Base-by-base conservation (phyloP, 2,888 invertebrate genomes). In the Apodemia duryi region DNA sequence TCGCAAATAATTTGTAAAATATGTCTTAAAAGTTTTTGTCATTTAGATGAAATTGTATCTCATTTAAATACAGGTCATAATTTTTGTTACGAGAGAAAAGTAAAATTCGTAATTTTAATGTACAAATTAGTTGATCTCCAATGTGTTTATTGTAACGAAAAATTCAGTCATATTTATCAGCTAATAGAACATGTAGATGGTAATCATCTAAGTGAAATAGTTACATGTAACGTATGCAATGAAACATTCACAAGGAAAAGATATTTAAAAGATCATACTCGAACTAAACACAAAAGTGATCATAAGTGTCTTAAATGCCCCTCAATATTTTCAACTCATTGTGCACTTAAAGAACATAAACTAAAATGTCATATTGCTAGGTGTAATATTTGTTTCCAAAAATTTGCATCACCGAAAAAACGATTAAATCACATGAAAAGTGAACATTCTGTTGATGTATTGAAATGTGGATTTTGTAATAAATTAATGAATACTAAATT, bases 381-480 rank as follows among this genome's bases (percentile, higher is more conserved):
- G 4, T 89, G 89, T 68, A 88, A 85, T 64, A 71, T 89, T 10
- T 89, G 88, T 66, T 84, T 84, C 7, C 73, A 77, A 69, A 77
- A 77, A 0, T 89, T 88, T 69, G 70, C 83, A 0, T 80, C 84
- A 0, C 73, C 79, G 7, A 74, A 71, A 6, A 80, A 81, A 67
- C 77, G 84, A 32, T 69, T 86, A 38, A 76, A 77, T 28, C 89
- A 90, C 69, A 83, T 87, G 76, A 87, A 86, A 71, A 66, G 66
- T 2, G 79, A 84, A 5, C 89, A 88, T 65, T 73, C 75, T 0
- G 69, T 72, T 6, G 78, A 77, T 2, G 72, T 68, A 0, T 68
- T 81, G 6, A 72, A 80, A 73, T 89, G 89, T 65, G 82, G 83
- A 0, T 82, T 85, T 64, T 89, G 89, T 68, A 68, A 73, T 1